phyloP scores from a whole-genome alignment of 2,113 vertebrate genomes.

The Pipa parva region DNA sequence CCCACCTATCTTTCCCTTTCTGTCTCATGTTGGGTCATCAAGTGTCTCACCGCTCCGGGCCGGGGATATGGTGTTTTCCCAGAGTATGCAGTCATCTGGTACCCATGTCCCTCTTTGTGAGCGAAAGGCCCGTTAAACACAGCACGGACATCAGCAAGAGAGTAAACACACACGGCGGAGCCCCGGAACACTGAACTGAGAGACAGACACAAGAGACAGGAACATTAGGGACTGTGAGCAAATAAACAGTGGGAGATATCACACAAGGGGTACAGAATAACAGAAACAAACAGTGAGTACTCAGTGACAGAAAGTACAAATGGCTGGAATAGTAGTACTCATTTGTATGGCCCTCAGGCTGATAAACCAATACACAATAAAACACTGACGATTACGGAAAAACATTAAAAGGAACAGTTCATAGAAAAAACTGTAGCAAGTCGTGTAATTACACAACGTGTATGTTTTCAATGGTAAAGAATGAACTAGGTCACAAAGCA shows the following conservation, averaged over 20 bases:
- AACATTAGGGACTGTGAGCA: constrained; percentile 25
- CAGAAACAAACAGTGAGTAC: neutral
- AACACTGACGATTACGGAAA: no score
- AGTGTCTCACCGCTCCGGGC: constrained; percentile 65
- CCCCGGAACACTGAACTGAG: constrained; percentile 76
- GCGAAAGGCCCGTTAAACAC: constrained; percentile 81
- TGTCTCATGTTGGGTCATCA: neutral
- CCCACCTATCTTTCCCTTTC: neutral
- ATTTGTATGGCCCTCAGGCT: no score
- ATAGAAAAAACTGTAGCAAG: no score
- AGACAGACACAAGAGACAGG: constrained; percentile 42
- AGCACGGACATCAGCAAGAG: constrained; percentile 77
- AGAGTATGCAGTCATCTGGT: constrained; percentile 75
- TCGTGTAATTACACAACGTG: no score
- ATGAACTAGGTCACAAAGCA: no score
- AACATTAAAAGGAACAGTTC: no score
- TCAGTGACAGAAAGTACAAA: no score
- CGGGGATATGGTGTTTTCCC: constrained; percentile 79
- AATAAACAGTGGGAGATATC: neutral
- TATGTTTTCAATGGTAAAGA: no score
- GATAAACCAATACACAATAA: no score
- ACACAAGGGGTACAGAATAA: constrained; percentile 14
- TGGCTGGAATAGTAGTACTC: no score
- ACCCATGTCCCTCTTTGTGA: constrained; percentile 77
- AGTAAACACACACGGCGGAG: constrained; percentile 77